Evolutionary conservation across 2,113 vertebrate species (phyloP), one percentile per base, ranked within the genome.

Genomic region (Climacteris rufus): DNA sequence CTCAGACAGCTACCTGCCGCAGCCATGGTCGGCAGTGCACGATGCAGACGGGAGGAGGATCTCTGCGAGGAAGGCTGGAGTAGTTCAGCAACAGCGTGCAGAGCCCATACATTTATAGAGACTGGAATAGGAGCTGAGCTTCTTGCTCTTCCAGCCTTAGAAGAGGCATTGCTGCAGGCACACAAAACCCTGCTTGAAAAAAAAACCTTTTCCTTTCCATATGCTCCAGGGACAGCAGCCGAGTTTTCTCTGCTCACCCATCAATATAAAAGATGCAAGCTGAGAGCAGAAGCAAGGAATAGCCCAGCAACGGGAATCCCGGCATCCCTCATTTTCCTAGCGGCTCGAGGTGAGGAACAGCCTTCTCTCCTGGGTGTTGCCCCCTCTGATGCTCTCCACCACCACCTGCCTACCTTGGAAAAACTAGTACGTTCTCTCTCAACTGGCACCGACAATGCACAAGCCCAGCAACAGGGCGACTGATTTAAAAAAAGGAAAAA

Each of bases 291-390:
- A 44, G 4, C 49, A 39, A 72, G 90, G 82, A 81, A 92, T 10
- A 91, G 83, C 93, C 95, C 90, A 47, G 89, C 85, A 40, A 33
- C 1, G 92, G 96, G 96, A 94, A 94, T 91, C 96, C 96, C 90
- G 39, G 74, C 94, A 90, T 84, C 89, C 91, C 83, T 54, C 56
- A 37, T 23, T 74, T n/a, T 66, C 56, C 92, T 9, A 79, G 87
- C 49, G 50, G 87, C 87, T 85, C 13, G 7, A 24, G n/a, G 80
- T 6, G 49, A 69, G 59, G 54, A 45, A 7, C 37, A 56, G 79
- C 86, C 74, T 68, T 57, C 57, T 37, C 91, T 61, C 80, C 74
- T 31, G 87, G 83, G 95, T 93, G 93, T 72, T 87, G 92, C 28
- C 86, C 70, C 83, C 87, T 83, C 92, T 1, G 70, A 75, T 11